Evolutionary conservation across 2,113 vertebrate genomes (phyloP).

Genomic region (Zosterops borbonicus): DNA sequence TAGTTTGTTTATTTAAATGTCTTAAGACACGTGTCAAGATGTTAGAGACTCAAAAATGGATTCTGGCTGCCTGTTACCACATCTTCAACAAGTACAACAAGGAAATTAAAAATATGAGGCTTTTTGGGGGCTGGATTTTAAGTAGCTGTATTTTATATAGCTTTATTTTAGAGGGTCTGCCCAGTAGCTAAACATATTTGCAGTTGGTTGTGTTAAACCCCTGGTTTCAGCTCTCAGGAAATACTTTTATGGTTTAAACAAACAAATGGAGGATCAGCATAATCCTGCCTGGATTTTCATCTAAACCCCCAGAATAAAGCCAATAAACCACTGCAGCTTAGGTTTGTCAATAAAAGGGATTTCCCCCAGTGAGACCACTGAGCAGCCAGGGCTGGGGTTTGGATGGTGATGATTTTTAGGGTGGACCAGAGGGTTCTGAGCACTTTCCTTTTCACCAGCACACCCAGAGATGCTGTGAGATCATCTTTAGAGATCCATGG

Average conservation of each 20-base stretch:
- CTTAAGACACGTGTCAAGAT: not conserved
- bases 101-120: not conserved
- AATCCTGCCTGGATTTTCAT: conserved; percentile 18
- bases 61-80: not conserved
- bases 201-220: not conserved
- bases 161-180: not conserved
- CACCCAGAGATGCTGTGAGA: not conserved
- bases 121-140: not conserved
- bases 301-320: conserved; percentile 28
- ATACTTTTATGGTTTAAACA: not conserved
- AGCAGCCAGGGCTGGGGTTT: not conserved
- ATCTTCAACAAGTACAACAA: not conserved
- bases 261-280: not conserved
- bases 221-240: not conserved
- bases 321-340: not conserved
- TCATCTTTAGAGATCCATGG: not conserved
- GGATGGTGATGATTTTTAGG: conserved; percentile 19
- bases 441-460: conserved; percentile 9
- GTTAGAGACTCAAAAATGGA: not conserved
- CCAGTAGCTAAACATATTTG: not conserved
- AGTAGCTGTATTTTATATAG: not conserved
- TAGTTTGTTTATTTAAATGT: not conserved
- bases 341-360: not conserved
- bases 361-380: not conserved
- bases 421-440: conserved; percentile 8